These are phyloP conservation scores for Pelmatolapia mariae DNA, from an alignment of 2,113 vertebrate species.

Conservation along the genomic window DNA sequence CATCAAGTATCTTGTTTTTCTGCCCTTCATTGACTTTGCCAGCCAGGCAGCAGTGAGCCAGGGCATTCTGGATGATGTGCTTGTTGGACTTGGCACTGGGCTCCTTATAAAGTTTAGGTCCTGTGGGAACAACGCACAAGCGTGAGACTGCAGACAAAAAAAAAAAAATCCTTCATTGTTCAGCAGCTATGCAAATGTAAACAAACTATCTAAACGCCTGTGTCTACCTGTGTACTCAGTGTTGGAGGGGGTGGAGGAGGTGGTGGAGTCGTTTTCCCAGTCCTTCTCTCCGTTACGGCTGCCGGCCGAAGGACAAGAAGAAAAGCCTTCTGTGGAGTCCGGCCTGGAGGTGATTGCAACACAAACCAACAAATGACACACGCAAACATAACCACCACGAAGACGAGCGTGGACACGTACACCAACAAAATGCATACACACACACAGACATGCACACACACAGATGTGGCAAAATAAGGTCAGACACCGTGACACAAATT, in stretches of 20 bases:
- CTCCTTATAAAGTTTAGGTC: slow-evolving; percentile 97
- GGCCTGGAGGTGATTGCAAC: slow-evolving; percentile 73
- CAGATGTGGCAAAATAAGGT: slow-evolving; percentile 33
- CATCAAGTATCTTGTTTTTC: slow-evolving; percentile 97
- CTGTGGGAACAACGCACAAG: slow-evolving; percentile 53
- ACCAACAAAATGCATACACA: neutral
- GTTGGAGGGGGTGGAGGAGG: slow-evolving; percentile 92
- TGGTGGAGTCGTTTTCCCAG: slow-evolving; percentile 96
- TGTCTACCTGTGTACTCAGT: slow-evolving; percentile 90
- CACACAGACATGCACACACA: slow-evolving; percentile 16
- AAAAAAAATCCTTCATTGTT: neutral
- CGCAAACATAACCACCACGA: neutral
- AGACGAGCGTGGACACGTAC: neutral
- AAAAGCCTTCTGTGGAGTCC: slow-evolving; percentile 89
- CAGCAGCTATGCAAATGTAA: neutral
- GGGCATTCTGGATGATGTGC: slow-evolving; percentile 96
- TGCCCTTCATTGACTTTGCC: slow-evolving; percentile 98
- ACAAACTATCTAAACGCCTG: neutral
- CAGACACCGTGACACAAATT: slow-evolving; percentile 32
- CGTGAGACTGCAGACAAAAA: neutral
- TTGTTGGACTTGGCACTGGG: slow-evolving; percentile 99
- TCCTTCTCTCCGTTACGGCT: slow-evolving; percentile 95
- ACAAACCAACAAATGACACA: slow-evolving; percentile 10
- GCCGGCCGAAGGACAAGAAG: slow-evolving; percentile 82
- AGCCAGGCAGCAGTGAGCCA: slow-evolving; percentile 96